Evolutionary conservation across 2,797 vertebrate species (phyloP).

Genomic region (Phalanger gymnotis): DNA sequence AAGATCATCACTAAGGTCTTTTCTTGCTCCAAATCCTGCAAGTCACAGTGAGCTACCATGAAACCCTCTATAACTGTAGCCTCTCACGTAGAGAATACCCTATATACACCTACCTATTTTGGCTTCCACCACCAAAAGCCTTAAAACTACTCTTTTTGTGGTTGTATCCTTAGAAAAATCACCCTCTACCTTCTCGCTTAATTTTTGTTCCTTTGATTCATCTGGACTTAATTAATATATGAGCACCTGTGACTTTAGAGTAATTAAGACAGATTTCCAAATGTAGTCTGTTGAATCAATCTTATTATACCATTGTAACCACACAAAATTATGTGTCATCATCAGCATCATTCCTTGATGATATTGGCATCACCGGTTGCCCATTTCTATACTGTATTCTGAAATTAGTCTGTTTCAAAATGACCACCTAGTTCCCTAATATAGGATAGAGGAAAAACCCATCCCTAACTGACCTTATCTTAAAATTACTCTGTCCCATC

Average conservation of each 20-base stretch:
- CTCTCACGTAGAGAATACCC: not conserved
- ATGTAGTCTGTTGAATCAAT: not conserved
- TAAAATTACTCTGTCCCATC: not conserved
- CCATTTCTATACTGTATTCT: not conserved
- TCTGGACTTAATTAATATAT: not conserved
- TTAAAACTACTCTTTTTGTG: not conserved
- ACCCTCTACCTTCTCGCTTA: not conserved
- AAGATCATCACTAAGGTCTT: not conserved
- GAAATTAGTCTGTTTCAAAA: not conserved
- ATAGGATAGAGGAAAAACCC: not conserved
- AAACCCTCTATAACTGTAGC: not conserved
- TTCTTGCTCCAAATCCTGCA: not conserved
- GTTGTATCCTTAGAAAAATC: not conserved
- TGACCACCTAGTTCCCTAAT: constrained; percentile 6
- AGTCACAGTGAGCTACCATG: not conserved
- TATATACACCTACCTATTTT: not conserved
- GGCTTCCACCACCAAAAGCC: too few species aligned
- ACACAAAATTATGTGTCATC: not conserved
- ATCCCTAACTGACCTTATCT: not conserved
- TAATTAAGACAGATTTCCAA: not conserved
- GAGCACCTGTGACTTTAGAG: not conserved
- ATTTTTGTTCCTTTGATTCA: not conserved
- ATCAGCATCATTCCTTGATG: not conserved
- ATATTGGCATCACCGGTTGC: not conserved
- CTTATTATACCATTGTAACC: not conserved